Evolutionary conservation across 2,888 invertebrate species (phyloP).

Genomic region (Endomychus coccineus): DNA sequence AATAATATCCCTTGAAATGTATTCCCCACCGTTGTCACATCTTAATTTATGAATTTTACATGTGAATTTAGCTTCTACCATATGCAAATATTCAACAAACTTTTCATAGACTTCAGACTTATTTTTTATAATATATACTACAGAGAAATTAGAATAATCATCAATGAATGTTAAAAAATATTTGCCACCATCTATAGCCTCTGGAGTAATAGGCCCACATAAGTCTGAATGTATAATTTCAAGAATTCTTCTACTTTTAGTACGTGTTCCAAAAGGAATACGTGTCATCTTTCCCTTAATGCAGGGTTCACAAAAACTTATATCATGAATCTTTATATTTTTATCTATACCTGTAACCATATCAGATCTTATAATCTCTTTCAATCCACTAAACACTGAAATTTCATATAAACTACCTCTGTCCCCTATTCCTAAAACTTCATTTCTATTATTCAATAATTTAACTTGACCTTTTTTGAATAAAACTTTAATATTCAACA

Average conservation of each 20-base stretch:
- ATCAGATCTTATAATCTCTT: constrained; percentile 10
- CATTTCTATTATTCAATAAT: constrained; percentile 9
- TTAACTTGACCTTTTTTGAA: constrained; percentile 14
- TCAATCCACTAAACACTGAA: constrained; percentile 9
- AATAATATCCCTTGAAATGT: constrained; percentile 6
- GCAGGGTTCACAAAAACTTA: constrained; percentile 22
- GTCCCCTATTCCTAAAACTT: constrained; percentile 12
- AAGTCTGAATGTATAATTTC: constrained; percentile 4
- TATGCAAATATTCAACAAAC: constrained; percentile 1
- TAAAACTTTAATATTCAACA: constrained; percentile 10
- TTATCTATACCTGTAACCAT: constrained; percentile 14
- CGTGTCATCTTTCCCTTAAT: constrained; percentile 15
- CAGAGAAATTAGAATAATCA: too few species aligned
- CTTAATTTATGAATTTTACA: constrained; percentile 5
- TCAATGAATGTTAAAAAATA: too few species aligned
- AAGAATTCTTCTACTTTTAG: constrained; percentile 5
- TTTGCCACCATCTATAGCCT: background rate
- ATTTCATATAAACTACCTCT: constrained; percentile 22
- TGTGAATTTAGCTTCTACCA: background rate
- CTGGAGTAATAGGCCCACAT: background rate
- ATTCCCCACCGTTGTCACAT: constrained; percentile 14
- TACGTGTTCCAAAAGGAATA: constrained; percentile 5
- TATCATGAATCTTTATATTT: constrained; percentile 12
- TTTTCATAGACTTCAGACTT: background rate
- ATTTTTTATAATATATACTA: constrained; percentile 5